Evolutionary conservation across 1,140 invertebrate species (phyloP).

Genomic region (Plectrocnemia conspersa): DNA sequence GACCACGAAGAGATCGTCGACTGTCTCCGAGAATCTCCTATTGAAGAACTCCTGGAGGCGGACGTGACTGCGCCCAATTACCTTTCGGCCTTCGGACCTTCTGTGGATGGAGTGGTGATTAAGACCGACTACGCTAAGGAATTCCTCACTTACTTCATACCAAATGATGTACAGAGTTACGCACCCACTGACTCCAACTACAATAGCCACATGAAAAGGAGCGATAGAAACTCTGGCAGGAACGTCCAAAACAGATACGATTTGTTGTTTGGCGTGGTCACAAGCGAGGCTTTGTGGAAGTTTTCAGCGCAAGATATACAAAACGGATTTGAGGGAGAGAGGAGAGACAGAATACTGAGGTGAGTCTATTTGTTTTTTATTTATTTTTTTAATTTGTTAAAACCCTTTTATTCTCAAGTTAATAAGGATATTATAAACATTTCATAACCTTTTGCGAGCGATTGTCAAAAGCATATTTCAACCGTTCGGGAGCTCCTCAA

Average conservation of each 20-base stretch:
- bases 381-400: too few species aligned
- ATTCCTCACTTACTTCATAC: slow-evolving; percentile 64
- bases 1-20: slow-evolving; percentile 78
- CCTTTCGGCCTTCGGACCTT: slow-evolving; percentile 77
- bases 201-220: slow-evolving; percentile 53
- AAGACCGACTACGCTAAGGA: slow-evolving; percentile 73
- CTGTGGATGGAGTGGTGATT: slow-evolving; percentile 82
- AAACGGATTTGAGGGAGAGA: slow-evolving; percentile 84
- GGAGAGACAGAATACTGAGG: slow-evolving; percentile 82
- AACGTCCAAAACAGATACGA: slow-evolving; percentile 64
- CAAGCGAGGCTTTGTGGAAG: slow-evolving; percentile 76
- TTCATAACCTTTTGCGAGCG: too few species aligned
- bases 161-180: slow-evolving; percentile 62
- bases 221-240: slow-evolving; percentile 45
- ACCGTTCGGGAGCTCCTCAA: too few species aligned
- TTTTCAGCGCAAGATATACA: slow-evolving; percentile 79
- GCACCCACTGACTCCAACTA: slow-evolving; percentile 42
- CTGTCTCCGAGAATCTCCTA: slow-evolving; percentile 69
- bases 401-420: too few species aligned
- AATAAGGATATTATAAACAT: too few species aligned
- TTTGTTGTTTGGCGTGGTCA: slow-evolving; percentile 78
- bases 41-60: slow-evolving; percentile 72
- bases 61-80: slow-evolving; percentile 80
- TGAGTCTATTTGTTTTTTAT: too few species aligned
- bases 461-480: too few species aligned